Conservation (phyloP, 2,888 invertebrate genomes). For the Nomada hirtipes region DNA sequence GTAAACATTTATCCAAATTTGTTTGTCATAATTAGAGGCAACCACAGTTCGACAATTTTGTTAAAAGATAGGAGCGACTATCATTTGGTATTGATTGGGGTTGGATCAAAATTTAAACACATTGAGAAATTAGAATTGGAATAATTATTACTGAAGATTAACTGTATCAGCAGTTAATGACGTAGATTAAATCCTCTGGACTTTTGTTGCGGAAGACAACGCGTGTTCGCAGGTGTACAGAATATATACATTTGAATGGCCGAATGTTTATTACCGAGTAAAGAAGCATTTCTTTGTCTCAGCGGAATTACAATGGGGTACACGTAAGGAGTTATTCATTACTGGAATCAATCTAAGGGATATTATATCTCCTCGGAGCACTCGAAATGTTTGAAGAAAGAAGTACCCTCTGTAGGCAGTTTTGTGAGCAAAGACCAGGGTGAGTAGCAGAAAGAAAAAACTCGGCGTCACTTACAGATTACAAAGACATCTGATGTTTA, state of each 20-base stretch:
- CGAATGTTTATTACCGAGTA: not conserved
- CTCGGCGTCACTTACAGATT: conserved; percentile 29
- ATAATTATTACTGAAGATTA: too few species aligned
- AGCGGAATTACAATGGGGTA: not conserved
- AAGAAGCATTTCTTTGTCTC: not conserved
- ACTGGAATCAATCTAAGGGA: not conserved
- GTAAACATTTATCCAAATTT: too few species aligned
- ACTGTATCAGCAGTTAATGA: too few species aligned
- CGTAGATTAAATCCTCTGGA: too few species aligned
- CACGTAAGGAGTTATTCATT: conserved; percentile 8
- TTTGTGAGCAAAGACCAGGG: not conserved
- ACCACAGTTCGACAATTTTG: not conserved
- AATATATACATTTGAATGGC: not conserved
- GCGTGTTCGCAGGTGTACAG: too few species aligned
- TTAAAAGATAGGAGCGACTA: too few species aligned
- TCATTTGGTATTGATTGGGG: too few species aligned
- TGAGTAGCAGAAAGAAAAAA: conserved; percentile 10
- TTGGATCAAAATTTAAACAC: too few species aligned
- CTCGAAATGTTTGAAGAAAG: conserved; percentile 16
- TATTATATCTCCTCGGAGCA: conserved; percentile 8
- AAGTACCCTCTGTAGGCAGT: not conserved
- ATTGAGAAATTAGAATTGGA: too few species aligned
- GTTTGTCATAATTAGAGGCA: too few species aligned
- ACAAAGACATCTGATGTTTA: conserved; percentile 28
- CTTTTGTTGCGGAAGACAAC: too few species aligned